Evolutionary conservation across 2,113 vertebrate species (phyloP).

Genomic region (Stercorarius parasiticus): DNA sequence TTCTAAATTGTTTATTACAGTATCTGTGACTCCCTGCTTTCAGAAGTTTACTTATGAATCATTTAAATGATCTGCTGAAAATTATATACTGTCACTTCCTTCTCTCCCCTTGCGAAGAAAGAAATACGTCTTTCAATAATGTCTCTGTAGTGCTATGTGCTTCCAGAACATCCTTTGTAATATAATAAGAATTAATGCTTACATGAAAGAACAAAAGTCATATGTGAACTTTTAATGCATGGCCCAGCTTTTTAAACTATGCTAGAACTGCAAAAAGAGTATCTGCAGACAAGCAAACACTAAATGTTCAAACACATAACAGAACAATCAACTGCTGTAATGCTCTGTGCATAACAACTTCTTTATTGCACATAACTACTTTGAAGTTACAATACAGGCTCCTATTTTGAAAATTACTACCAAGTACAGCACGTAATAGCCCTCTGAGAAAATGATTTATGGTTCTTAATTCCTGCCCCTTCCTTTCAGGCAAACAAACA

Average conservation of each 20-base stretch:
- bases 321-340: neutral
- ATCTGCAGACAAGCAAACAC: neutral
- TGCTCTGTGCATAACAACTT: neutral
- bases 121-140: neutral
- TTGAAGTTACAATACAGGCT: neutral
- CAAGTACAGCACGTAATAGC: neutral
- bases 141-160: neutral
- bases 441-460: slow-evolving; percentile 3
- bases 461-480: neutral
- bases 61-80: neutral
- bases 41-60: neutral
- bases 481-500: slow-evolving; percentile 27
- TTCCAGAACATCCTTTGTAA: neutral
- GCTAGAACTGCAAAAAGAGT: neutral
- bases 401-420: slow-evolving; percentile 5
- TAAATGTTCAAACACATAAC: neutral
- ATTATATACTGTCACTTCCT: neutral
- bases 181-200: neutral
- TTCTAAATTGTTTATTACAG: neutral
- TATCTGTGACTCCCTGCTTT: neutral
- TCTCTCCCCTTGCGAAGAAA: neutral
- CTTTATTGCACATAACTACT: neutral
- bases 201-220: neutral
- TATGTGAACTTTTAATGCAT: neutral
- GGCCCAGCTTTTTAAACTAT: neutral